Percentiles rank a stretch among this genome's conserved stretches.
These are phyloP conservation scores for Peribatodes rhomboidaria DNA, from an alignment of 2,888 invertebrate species.

Conservation along the genomic window DNA sequence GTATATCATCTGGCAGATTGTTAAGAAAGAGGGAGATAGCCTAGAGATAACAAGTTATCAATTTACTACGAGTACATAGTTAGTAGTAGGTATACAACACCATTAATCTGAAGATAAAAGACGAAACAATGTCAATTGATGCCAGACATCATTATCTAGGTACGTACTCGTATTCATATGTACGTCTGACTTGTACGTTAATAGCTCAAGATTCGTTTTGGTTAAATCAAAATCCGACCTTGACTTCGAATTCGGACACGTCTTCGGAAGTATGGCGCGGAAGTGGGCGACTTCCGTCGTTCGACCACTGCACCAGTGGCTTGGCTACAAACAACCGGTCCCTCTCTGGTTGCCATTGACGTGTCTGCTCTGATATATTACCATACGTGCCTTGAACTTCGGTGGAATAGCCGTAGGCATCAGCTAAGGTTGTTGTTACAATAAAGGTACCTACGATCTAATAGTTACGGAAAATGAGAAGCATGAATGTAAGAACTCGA, in stretches of 20 bases:
- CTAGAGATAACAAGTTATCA: conserved; percentile 1
- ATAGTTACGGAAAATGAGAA: not conserved
- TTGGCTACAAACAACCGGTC: conserved; percentile 59
- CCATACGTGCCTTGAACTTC: conserved; percentile 55
- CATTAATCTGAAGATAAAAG: conserved; percentile 6
- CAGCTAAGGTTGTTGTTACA: conserved; percentile 3
- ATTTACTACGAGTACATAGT: not conserved
- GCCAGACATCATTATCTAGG: not conserved
- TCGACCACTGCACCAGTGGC: conserved; percentile 41
- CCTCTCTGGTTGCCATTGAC: conserved; percentile 57
- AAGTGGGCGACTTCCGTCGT: conserved; percentile 60
- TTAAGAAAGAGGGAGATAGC: not conserved
- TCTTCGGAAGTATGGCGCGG: conserved; percentile 67
- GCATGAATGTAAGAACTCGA: not conserved
- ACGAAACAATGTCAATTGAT: conserved; percentile 10
- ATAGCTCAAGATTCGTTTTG: conserved; percentile 21
- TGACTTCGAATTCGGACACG: conserved; percentile 57
- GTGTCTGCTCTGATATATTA: conserved; percentile 52
- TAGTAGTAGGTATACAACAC: too few relatives aligned
- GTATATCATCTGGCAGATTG: not conserved
- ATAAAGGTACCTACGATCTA: not conserved
- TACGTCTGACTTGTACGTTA: not conserved
- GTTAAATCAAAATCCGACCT: conserved; percentile 49
- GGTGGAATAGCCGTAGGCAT: conserved; percentile 22
- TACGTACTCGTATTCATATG: not conserved